These are phyloP conservation scores for Lymantria dispar DNA, from an alignment of 2,888 invertebrate genomes.

Conservation along the genomic window DNA sequence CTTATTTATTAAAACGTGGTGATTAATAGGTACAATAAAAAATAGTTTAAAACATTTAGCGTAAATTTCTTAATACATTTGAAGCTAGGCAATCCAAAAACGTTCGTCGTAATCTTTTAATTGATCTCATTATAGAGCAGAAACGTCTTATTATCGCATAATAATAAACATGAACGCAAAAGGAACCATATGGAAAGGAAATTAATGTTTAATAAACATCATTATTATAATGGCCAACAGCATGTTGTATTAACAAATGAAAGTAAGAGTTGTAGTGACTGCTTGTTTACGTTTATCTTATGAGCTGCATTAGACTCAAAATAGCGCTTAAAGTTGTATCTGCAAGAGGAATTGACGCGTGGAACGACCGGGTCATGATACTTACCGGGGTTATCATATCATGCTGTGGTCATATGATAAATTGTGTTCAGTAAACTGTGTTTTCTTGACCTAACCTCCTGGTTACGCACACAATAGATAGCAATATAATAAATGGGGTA, in stretches of 20 bases:
- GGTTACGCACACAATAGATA: conserved; percentile 75
- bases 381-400: conserved; percentile 62
- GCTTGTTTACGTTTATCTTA: background rate
- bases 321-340: conserved; percentile 35
- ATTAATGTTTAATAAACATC: conserved; percentile 64
- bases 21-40: too few species aligned
- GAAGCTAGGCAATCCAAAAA: too few species aligned
- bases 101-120: too few species aligned
- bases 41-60: too few species aligned
- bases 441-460: conserved; percentile 69
- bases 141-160: too few species aligned
- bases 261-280: background rate
- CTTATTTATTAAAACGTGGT: too few species aligned
- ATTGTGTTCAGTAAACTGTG: conserved; percentile 62
- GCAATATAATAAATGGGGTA: conserved; percentile 74
- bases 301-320: background rate
- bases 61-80: too few species aligned
- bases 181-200: background rate
- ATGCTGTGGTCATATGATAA: conserved; percentile 63
- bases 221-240: conserved; percentile 54
- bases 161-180: too few species aligned
- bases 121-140: too few species aligned
- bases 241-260: background rate
- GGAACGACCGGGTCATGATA: conserved; percentile 59
- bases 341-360: conserved; percentile 40